Conservation (phyloP, 2,888 invertebrate genomes). For the Hoplodrina ambigua region DNA sequence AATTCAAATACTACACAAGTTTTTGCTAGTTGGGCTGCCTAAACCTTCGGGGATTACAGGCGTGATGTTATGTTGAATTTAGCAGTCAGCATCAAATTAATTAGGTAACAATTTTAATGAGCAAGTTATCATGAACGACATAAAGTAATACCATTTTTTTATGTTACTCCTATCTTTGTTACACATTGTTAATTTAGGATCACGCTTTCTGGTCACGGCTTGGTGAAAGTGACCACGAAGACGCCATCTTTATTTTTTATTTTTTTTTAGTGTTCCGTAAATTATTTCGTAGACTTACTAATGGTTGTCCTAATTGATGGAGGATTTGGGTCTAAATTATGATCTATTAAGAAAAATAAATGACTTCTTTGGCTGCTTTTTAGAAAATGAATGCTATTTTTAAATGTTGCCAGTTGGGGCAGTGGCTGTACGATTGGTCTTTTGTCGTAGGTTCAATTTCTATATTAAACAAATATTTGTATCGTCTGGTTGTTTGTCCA, state of each 20-base stretch:
- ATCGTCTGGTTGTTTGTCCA: no score
- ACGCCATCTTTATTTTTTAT: constrained; percentile 49
- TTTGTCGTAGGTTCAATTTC: no score
- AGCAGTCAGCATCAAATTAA: constrained; percentile 52
- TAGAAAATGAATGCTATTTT: no score
- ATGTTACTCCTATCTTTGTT: constrained; percentile 71
- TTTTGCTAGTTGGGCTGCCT: no score
- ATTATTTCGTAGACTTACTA: constrained; percentile 21
- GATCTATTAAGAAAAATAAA: background rate
- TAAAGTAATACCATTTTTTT: constrained; percentile 67
- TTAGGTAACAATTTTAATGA: constrained; percentile 72
- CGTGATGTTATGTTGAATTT: background rate
- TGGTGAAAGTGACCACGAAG: constrained; percentile 76
- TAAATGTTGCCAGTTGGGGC: no score
- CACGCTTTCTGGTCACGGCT: constrained; percentile 84
- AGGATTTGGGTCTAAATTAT: background rate
- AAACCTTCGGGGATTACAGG: no score
- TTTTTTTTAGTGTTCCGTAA: constrained; percentile 65
- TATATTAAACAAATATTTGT: no score
- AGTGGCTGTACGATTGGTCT: no score
- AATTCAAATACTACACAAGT: no score
- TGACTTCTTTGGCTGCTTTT: no score
- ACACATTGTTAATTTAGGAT: constrained; percentile 86
- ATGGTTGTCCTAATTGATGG: constrained; percentile 24
- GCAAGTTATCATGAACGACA: constrained; percentile 66